phyloP scores from a whole-genome alignment of 64 coral and sea anemone species.

The Stichodactyla mertensii region DNA sequence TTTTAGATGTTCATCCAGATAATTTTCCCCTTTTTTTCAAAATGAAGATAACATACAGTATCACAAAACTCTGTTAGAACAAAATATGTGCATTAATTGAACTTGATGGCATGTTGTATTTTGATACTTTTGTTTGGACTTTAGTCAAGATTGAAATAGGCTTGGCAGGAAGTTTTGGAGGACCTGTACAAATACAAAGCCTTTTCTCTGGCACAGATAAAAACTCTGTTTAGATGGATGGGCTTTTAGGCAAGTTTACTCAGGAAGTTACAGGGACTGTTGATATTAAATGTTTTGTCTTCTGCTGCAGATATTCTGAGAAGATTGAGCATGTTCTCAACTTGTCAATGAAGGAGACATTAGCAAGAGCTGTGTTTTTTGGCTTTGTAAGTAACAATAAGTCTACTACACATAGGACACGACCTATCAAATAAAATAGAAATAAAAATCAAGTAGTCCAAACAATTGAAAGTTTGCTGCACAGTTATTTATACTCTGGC shows the following conservation, averaged over 20 bases:
- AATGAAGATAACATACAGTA: no score
- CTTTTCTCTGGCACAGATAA: no score
- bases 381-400: slow-evolving; percentile 68
- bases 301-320: slow-evolving; percentile 46
- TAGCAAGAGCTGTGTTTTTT: slow-evolving; percentile 91
- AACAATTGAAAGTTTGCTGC: not conserved
- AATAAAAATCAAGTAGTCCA: not conserved
- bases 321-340: slow-evolving; percentile 70
- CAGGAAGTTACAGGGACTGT: not conserved
- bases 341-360: slow-evolving; percentile 78
- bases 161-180: not conserved
- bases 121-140: not conserved
- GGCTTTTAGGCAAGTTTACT: not conserved
- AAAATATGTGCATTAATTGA: not conserved
- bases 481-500: not conserved
- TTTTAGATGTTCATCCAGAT: no score
- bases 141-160: not conserved
- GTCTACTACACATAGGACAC: not conserved
- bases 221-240: not conserved
- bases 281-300: slow-evolving; percentile 8
- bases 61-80: not conserved
- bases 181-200: not conserved
- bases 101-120: not conserved
- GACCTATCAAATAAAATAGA: not conserved
- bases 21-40: no score